Conservation (phyloP, 2,888 invertebrate species). For the Conus canariensis region DNA sequence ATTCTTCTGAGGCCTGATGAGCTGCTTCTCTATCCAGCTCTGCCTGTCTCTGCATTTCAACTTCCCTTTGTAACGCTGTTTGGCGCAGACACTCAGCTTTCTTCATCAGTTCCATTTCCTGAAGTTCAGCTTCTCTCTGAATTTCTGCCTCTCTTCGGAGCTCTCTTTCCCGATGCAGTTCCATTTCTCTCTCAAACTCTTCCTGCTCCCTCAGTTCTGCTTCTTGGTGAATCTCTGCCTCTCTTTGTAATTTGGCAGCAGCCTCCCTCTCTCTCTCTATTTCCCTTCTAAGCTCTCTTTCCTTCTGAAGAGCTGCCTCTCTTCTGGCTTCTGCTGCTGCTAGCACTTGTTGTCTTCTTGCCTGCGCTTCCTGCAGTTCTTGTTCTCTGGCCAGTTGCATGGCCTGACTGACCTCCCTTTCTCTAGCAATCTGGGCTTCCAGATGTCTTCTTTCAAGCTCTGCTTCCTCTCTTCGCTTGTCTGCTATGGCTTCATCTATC, state of each 20-base stretch:
- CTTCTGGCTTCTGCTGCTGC: constrained; percentile 14
- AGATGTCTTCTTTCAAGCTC: constrained; percentile 2
- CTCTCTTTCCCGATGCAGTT: neutral
- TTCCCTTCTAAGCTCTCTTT: neutral
- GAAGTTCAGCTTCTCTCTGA: constrained; percentile 7
- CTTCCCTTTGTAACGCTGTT: neutral
- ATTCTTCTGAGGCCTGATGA: neutral
- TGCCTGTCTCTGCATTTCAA: constrained; percentile 3
- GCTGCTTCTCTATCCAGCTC: neutral
- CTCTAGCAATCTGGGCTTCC: constrained; percentile 10
- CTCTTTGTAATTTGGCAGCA: constrained; percentile 29
- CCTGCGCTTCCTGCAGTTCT: neutral
- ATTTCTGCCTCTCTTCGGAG: neutral
- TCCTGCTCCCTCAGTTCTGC: neutral
- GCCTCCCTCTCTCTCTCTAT: neutral
- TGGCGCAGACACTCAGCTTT: neutral
- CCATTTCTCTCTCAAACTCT: neutral
- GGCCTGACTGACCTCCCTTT: constrained; percentile 8
- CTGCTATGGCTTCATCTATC: constrained; percentile 11
- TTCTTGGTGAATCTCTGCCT: constrained; percentile 35
- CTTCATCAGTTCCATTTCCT: neutral
- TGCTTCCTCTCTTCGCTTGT: constrained; percentile 34
- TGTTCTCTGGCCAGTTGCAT: neutral
- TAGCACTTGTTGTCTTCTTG: constrained; percentile 4
- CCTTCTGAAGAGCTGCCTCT: neutral